These are phyloP conservation scores for Mimachlamys varia DNA, from an alignment of 2,888 invertebrate species.

Conservation along the genomic window DNA sequence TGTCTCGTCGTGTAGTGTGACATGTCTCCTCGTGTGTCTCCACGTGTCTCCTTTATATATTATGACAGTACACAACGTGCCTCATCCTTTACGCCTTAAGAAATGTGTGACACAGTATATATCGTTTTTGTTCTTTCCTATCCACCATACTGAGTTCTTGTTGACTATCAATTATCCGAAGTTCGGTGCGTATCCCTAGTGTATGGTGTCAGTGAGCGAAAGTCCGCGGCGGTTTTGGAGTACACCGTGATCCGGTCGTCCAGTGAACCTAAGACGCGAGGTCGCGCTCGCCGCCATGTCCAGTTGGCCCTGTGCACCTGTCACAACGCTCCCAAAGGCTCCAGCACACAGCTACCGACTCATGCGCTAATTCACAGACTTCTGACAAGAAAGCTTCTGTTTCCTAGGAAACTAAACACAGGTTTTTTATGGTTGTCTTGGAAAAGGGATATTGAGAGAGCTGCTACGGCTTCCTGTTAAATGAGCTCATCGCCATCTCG, in stretches of 20 bases:
- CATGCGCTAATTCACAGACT: constrained; percentile 37
- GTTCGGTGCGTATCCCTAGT: not conserved
- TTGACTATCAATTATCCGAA: no score
- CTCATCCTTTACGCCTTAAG: no score
- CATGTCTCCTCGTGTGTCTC: no score
- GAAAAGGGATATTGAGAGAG: constrained; percentile 39
- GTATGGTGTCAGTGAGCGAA: no score
- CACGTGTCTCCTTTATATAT: no score
- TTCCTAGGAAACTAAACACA: constrained; percentile 38
- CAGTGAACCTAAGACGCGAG: not conserved
- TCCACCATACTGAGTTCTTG: no score
- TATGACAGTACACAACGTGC: no score
- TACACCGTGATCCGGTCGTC: not conserved
- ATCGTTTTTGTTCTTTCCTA: no score
- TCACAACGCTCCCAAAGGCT: not conserved
- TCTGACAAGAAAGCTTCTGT: constrained; percentile 39
- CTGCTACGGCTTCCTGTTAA: constrained; percentile 38
- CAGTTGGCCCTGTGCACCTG: not conserved
- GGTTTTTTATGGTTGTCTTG: constrained; percentile 42
- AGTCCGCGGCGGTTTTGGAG: no score
- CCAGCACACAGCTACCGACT: not conserved
- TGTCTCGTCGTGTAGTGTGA: no score
- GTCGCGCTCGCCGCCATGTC: not conserved
- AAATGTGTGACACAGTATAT: no score
- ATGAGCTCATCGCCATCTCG: constrained; percentile 37